These are phyloP conservation scores for Arvicanthis niloticus DNA, from an alignment of 2,113 vertebrate genomes.

Conservation along the genomic window DNA sequence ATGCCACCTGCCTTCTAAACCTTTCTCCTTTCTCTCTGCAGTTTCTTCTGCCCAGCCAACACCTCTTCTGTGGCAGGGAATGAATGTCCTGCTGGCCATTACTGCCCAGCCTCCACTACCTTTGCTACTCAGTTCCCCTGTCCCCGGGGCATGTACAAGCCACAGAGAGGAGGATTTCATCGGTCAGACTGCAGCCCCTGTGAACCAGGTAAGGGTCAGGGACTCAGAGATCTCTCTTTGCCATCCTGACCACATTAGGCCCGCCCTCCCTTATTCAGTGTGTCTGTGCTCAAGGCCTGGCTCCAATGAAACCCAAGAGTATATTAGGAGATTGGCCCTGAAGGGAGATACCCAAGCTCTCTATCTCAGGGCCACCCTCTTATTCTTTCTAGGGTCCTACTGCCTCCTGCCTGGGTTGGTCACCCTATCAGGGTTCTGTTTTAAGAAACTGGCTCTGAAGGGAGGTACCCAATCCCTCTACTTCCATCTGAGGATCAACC, in stretches of 20 bases:
- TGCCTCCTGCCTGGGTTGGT: slow-evolving; percentile 89
- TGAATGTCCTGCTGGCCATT: slow-evolving; percentile 91
- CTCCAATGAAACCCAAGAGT: not conserved
- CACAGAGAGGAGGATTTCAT: slow-evolving; percentile 82
- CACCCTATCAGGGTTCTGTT: slow-evolving; percentile 75
- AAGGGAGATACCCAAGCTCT: not conserved
- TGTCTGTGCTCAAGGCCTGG: not conserved
- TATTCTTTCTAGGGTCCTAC: slow-evolving; percentile 85
- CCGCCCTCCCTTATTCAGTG: not conserved
- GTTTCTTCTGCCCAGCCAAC: slow-evolving; percentile 92
- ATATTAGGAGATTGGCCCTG: not conserved
- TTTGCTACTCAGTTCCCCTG: slow-evolving; percentile 92
- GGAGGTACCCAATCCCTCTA: not conserved
- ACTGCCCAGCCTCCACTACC: slow-evolving; percentile 90
- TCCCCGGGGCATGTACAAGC: slow-evolving; percentile 91
- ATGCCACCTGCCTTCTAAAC: not conserved
- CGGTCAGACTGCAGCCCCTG: slow-evolving; percentile 90
- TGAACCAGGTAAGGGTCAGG: slow-evolving; percentile 89
- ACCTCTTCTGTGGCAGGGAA: slow-evolving; percentile 85
- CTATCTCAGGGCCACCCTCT: fast-evolving
- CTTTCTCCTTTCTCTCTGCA: slow-evolving; percentile 64
- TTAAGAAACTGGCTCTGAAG: not conserved
- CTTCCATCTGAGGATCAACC: fast-evolving
- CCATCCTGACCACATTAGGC: too few species aligned
- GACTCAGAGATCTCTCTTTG: too few species aligned